Evolutionary conservation across 2,888 invertebrate genomes (phyloP), one percentile per base, ranked within the genome.

Genomic region (Terebella lapidaria): DNA sequence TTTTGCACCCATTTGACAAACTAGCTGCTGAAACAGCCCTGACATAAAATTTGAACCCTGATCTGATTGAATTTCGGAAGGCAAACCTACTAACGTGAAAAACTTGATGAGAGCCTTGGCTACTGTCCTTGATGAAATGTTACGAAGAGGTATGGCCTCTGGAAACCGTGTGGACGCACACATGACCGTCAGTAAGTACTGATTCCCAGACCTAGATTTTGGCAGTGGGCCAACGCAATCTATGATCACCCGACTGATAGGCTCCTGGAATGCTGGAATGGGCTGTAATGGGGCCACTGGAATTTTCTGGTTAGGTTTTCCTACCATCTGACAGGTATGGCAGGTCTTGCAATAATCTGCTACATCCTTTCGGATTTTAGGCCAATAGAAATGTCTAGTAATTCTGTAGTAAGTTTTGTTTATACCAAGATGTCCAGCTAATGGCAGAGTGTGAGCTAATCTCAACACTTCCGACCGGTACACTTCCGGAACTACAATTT

Each of bases 21-120:
- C 28, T 1, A 57, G 42, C 42, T 49, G 35, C 27, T 60, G 60
- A 53, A 57, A 60, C 18, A 60, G 10, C 22, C 57, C 53, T 18
- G 60, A 57, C 22, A 45, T 52, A 42, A 60, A 60, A 53, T 60
- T 26, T 20, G 53, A 54, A 4, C 47, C 61, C 28, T 60, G 57
- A 35, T 58, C 59, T 25, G 59, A 59, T 30, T 47, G 47, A 1
- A 59, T 49, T 18, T 30, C 35, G 20, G 2, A 35, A n/a, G 57
- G 52, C 24, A 60, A 28, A 35, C 57, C 60, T 5, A 53, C 5
- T 5, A 26, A 26, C 10, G 53, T 25, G 27, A 53, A 53, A 20
- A 53, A 20, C 10, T 26, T 20, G 10, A 53, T 27, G 22, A 53
- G 20, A 10, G 27, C 53, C 10, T 57, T 53, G 18, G 46, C 35